phyloP scores from a whole-genome alignment of 1,140 invertebrate species.

The Bombus confusus region DNA sequence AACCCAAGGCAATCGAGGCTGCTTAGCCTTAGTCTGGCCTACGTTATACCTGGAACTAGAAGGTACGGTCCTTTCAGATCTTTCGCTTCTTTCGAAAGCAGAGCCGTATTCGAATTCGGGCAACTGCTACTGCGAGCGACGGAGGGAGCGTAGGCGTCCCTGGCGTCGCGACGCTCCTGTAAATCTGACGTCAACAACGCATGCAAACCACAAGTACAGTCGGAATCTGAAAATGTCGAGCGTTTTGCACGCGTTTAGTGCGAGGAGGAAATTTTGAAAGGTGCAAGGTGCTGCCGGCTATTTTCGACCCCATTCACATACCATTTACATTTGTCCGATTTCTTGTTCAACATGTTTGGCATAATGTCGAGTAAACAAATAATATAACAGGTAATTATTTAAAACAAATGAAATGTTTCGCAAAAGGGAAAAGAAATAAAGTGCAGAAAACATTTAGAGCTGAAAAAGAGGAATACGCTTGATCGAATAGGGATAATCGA shows the following conservation, averaged over 20 bases:
- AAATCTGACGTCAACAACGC: conserved; percentile 85
- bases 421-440: not conserved
- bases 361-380: not conserved
- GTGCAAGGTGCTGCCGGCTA: not conserved
- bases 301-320: not conserved
- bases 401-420: too few relatives aligned
- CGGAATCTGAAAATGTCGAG: conserved; percentile 80
- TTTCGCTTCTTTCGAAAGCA: conserved; percentile 84
- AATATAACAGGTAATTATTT: not conserved
- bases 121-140: conserved; percentile 82
- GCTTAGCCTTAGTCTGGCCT: conserved; percentile 71
- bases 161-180: conserved; percentile 82
- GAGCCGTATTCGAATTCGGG: conserved; percentile 84
- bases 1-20: conserved; percentile 51
- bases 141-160: conserved; percentile 74
- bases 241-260: conserved; percentile 68
- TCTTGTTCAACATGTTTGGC: conserved; percentile 36
- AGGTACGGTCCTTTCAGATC: conserved; percentile 90
- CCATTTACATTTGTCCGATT: not conserved
- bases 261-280: not conserved
- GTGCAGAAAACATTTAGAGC: not conserved
- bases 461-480: too few relatives aligned
- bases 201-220: conserved; percentile 82
- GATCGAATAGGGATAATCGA: not conserved
- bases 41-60: conserved; percentile 88